Evolutionary conservation across 2,797 vertebrate species (phyloP), one percentile per base, ranked within the genome.

Genomic region (Remorina albescens): DNA sequence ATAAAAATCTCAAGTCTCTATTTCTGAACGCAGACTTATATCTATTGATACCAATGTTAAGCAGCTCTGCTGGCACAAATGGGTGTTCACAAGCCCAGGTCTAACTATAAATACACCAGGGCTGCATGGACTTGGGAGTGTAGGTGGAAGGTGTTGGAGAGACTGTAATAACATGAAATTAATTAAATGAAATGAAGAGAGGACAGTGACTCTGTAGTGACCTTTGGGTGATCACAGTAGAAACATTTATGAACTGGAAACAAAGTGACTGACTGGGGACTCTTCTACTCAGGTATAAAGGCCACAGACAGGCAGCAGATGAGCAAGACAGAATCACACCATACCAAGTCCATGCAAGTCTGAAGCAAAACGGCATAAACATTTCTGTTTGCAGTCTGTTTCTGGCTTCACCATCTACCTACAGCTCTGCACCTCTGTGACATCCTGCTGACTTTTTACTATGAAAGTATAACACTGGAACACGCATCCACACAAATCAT

Each of bases 171-270:
- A 46, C 26, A 34, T 50, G 18, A 50, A 47, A 59, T 37, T 13
- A 67, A 47, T 57, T 9, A 47, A 57, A 47, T 25, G 28, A 67
- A 67, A 36, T 5, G 1, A 34, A 50, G 42, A 68, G 54, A 58
- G 19, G 32, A 46, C 25, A 2, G 15, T 6, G 25, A 32, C 65
- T 46, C n/a, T 37, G 67, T 51, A 18, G 13, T 59, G 67, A 59
- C 44, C 44, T 50, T 12, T 59, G 23, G 30, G 25, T 26, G 44
- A 50, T 59, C n/a, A 59, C 46, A 11, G 4, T 34, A 36, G 32
- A 8, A 57, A n/a, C 25, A 25, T 15, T 68, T 6, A 36, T 47
- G 21, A 8, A 21, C 13, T 10, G 21, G 39, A 12, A 6, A 34
- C 51, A 30, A 42, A 11, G 42, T 32, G 23, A 30, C 25, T 42